Base-by-base conservation (phyloP, 2,113 vertebrate genomes). In the Albula goreensis region DNA sequence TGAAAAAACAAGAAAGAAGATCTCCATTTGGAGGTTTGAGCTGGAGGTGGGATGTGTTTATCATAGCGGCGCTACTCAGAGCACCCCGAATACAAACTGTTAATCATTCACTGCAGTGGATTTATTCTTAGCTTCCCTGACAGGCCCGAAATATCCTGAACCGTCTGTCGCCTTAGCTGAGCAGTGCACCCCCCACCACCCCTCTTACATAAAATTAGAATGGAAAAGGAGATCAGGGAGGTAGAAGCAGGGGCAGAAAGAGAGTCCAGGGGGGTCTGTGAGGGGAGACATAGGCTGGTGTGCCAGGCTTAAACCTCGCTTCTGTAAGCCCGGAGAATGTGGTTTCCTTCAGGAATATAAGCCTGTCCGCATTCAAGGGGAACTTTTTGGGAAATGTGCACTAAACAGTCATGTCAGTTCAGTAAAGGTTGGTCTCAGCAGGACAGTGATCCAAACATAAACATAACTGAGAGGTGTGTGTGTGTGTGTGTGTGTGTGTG, bases 71-170 rank as follows among this genome's bases (percentile, higher is more conserved):
- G 88, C 88, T 90, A 74, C 85, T 49, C 57, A 85, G 53, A 89
- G 82, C 83, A 50, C 74, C 19, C 87, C 57, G 22, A 89, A 88
- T 88, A 60, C 89, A 86, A 90, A 90, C 88, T 90, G 92, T 92
- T 94, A 92, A 94, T 93, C 88, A 89, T 90, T 91, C 85, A 88
- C 90, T 74, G n/a, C 85, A 86, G 87, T 49, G 52, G 80, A 88
- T 92, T 92, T 92, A 92, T 94, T 94, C 85, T 91, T 90, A 92
- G 92, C 90, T 87, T 88, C 85, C 88, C 77, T 82, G 81, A 90
- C 85, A 91, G 57, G 87, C 88, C 90, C 88, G 82, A 89, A 90
- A 91, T 91, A 90, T 89, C 89, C 88, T 92, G 82, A 93, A 89
- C 85, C 74, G 88, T 91, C 87, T 91, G 85, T 92, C 89, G 88